phyloP scores from a whole-genome alignment of 2,888 invertebrate genomes.

The Galerucella nymphaeae region DNA sequence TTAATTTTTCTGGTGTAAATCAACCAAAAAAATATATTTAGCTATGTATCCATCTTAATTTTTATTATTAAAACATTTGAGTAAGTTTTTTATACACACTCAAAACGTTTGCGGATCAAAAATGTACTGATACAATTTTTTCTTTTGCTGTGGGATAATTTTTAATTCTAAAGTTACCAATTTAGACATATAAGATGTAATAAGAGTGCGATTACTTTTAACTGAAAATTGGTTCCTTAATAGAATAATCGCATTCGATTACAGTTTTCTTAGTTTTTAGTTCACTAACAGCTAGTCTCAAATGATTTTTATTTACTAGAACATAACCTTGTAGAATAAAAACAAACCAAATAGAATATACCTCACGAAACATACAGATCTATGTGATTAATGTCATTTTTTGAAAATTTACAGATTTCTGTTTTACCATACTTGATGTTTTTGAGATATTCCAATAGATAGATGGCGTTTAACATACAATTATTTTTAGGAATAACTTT shows the following conservation, averaged over 20 bases:
- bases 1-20: not conserved
- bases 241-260: not conserved
- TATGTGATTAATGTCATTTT: too few species aligned
- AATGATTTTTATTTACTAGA: not conserved
- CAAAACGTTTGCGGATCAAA: not conserved
- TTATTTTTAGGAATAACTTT: too few species aligned
- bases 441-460: too few species aligned
- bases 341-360: too few species aligned
- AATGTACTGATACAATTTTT: not conserved
- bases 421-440: too few species aligned
- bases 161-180: slow-evolving; percentile 1
- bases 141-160: slow-evolving; percentile 1
- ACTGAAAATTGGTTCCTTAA: not conserved
- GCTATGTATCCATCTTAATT: not conserved
- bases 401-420: too few species aligned
- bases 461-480: too few species aligned
- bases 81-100: not conserved
- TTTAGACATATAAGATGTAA: not conserved
- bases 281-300: slow-evolving; percentile 2
- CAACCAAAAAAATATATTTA: not conserved
- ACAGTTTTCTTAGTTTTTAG: not conserved
- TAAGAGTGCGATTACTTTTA: not conserved
- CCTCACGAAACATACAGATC: too few species aligned
- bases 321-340: too few species aligned
- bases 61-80: not conserved